A percentile compares a stretch with the other conserved stretches of the same genome.
Evolutionary conservation across 1,140 invertebrate genomes (phyloP).

Genomic region (Sitobion miscanthi): DNA sequence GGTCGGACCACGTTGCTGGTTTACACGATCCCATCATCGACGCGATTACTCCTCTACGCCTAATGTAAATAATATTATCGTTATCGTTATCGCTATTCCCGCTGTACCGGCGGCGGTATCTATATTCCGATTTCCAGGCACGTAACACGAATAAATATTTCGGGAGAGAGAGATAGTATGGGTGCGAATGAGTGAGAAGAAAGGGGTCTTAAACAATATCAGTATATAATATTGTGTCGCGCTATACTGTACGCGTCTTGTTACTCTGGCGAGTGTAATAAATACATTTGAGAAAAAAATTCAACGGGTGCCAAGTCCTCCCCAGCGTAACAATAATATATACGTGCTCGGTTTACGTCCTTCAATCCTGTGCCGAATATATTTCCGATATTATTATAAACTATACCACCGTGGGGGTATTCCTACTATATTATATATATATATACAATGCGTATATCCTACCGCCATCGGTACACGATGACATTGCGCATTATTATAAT

Average conservation of each 20-base stretch:
- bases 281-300: slow-evolving; percentile 7
- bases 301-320: not conserved
- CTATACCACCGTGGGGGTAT: not conserved
- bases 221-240: not conserved
- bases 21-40: not conserved
- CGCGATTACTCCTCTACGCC: not conserved
- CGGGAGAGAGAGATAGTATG: not conserved
- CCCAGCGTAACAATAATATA: not conserved
- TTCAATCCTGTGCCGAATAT: not conserved
- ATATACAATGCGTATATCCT: not conserved
- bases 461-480: not conserved
- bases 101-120: not conserved
- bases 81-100: slow-evolving; percentile 3
- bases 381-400: not conserved
- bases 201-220: not conserved
- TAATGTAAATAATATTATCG: slow-evolving; percentile 8
- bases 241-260: not conserved
- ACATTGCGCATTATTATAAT: not conserved
- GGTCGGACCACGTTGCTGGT: not conserved
- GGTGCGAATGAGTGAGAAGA: not conserved
- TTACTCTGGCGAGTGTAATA: not conserved
- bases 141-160: slow-evolving; percentile 16
- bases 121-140: not conserved
- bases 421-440: not conserved
- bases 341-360: not conserved